phyloP scores from a whole-genome alignment of 2,888 invertebrate species.

The Nematopogon swammerdamellus region DNA sequence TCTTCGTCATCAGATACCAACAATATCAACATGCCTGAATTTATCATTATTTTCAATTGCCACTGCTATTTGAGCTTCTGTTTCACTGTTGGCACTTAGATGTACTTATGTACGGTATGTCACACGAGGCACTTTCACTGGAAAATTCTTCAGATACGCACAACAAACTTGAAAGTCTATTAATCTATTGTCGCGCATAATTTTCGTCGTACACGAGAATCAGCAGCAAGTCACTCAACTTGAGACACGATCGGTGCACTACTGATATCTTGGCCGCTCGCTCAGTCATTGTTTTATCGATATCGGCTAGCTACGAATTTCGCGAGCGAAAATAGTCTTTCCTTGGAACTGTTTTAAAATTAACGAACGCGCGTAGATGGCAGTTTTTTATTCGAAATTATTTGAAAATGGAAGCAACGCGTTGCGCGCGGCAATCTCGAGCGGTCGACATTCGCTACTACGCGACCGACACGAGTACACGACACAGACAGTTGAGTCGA shows the following conservation, averaged over 20 bases:
- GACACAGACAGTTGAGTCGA: too few species aligned
- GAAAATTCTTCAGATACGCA: too few species aligned
- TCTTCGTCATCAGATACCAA: too few species aligned
- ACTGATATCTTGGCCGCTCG: slow-evolving; percentile 42
- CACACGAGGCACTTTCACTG: too few species aligned
- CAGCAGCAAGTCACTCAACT: slow-evolving; percentile 38
- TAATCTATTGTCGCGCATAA: too few species aligned
- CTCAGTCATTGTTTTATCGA: slow-evolving; percentile 38
- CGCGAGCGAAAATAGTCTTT: not conserved
- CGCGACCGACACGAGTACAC: too few species aligned
- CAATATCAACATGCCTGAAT: too few species aligned
- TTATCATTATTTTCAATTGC: too few species aligned
- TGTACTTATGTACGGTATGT: not conserved
- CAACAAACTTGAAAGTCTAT: too few species aligned
- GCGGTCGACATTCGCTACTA: slow-evolving; percentile 25
- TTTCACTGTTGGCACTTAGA: not conserved
- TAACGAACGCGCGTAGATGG: slow-evolving; percentile 10
- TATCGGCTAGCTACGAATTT: slow-evolving; percentile 11
- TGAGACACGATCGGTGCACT: slow-evolving; percentile 34
- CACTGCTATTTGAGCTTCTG: not conserved
- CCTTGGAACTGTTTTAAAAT: too few species aligned
- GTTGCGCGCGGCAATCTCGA: too few species aligned
- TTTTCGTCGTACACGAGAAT: slow-evolving; percentile 49
- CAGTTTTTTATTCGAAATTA: slow-evolving; percentile 18
- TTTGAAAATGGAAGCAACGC: too few species aligned